Evolutionary conservation across 1,140 invertebrate species (phyloP).

Genomic region (Drosophila albomicans): DNA sequence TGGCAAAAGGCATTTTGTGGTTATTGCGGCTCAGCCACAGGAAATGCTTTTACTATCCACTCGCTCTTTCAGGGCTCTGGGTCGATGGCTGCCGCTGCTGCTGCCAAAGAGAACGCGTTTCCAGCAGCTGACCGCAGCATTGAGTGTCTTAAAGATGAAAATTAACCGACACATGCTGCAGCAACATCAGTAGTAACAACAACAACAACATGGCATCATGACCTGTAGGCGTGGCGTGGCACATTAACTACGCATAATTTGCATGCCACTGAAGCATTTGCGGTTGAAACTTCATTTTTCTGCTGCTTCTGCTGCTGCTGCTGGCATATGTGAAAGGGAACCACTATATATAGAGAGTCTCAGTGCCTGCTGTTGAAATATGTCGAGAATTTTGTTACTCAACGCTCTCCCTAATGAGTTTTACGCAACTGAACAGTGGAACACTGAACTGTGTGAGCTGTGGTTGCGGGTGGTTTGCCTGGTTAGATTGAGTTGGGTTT

Average conservation of each 20-base stretch:
- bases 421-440: slow-evolving; percentile 42
- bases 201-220: not conserved
- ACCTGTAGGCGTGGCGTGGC: slow-evolving; percentile 27
- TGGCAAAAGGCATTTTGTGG: slow-evolving; percentile 71
- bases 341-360: not conserved
- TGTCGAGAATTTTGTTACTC: slow-evolving; percentile 59
- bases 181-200: not conserved
- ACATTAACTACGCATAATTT: slow-evolving; percentile 78
- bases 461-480: slow-evolving; percentile 19
- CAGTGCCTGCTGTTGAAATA: slow-evolving; percentile 57
- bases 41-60: slow-evolving; percentile 65
- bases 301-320: slow-evolving; percentile 45
- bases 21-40: slow-evolving; percentile 58
- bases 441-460: slow-evolving; percentile 4
- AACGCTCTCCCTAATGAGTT: slow-evolving; percentile 75
- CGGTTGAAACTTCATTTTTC: slow-evolving; percentile 75
- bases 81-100: not conserved
- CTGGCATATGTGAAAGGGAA: slow-evolving; percentile 51
- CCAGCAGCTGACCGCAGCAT: slow-evolving; percentile 61
- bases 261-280: slow-evolving; percentile 73
- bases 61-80: slow-evolving; percentile 43
- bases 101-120: not conserved
- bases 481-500: slow-evolving; percentile 4
- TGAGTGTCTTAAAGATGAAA: slow-evolving; percentile 82
- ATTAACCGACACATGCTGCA: slow-evolving; percentile 65